A percentile compares a stretch with the other conserved stretches of the same genome.
Conservation (phyloP, 2,113 vertebrate species). For the Aphyosemion australe region DNA sequence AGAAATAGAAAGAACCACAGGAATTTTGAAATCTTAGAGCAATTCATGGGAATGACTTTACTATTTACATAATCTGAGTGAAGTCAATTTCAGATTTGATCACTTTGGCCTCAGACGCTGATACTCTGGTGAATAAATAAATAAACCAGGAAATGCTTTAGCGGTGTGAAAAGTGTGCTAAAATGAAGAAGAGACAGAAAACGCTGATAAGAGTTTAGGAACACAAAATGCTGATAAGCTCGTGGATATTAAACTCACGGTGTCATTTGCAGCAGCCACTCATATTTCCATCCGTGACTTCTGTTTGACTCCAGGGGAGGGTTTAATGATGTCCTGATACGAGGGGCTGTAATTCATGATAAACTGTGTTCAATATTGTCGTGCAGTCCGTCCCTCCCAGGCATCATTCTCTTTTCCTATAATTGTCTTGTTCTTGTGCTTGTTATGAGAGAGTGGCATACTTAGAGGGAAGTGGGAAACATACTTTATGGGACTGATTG, state of each 20-base stretch:
- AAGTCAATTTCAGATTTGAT: no score
- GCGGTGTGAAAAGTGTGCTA: neutral
- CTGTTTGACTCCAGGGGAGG: conserved; percentile 68
- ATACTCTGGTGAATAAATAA: no score
- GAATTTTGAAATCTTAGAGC: conserved; percentile 55
- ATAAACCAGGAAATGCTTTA: neutral
- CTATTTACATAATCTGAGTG: neutral
- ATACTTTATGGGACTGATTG: conserved; percentile 5
- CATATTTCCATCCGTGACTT: conserved; percentile 47
- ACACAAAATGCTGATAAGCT: conserved; percentile 23
- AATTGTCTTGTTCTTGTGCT: conserved; percentile 52
- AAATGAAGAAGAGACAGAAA: conserved; percentile 21
- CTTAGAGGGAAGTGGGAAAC: neutral
- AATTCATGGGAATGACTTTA: conserved; percentile 57
- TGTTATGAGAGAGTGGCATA: conserved; percentile 34
- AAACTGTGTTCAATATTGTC: conserved; percentile 58
- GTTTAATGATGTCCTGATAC: conserved; percentile 72
- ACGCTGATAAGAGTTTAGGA: conserved; percentile 6
- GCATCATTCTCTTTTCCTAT: conserved; percentile 55
- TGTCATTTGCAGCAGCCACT: conserved; percentile 48
- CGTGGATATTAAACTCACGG: conserved; percentile 32
- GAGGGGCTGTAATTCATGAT: conserved; percentile 64
- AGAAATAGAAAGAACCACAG: conserved; percentile 45
- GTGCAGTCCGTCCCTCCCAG: conserved; percentile 36
- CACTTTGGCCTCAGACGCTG: no score